These are phyloP conservation scores for Argopecten irradians DNA, from an alignment of 1,140 invertebrate species.

Conservation along the genomic window DNA sequence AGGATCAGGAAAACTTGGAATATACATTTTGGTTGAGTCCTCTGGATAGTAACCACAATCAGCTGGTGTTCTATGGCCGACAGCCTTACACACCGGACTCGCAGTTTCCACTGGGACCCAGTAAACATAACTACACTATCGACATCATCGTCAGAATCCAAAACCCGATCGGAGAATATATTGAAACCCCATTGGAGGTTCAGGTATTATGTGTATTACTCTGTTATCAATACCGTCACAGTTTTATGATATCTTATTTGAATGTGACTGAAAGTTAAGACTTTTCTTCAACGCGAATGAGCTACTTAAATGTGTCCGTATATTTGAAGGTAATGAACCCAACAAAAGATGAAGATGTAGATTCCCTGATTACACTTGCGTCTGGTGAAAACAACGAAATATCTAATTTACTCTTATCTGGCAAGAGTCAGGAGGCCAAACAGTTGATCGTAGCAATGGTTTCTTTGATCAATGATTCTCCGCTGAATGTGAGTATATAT, in stretches of 20 bases:
- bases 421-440: slow-evolving; percentile 66
- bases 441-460: slow-evolving; percentile 65
- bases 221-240: too few species aligned
- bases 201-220: slow-evolving; percentile 50
- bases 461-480: slow-evolving; percentile 58
- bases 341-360: slow-evolving; percentile 41
- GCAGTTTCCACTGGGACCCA: slow-evolving; percentile 59
- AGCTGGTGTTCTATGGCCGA: slow-evolving; percentile 66
- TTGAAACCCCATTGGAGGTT: slow-evolving; percentile 55
- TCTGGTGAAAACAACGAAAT: slow-evolving; percentile 54
- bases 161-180: slow-evolving; percentile 66
- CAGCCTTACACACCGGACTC: slow-evolving; percentile 62
- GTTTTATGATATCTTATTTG: too few species aligned
- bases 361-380: slow-evolving; percentile 45
- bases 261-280: background rate
- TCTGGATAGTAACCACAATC: slow-evolving; percentile 47
- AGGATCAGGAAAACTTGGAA: slow-evolving; percentile 60
- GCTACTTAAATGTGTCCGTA: background rate
- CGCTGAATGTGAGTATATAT: slow-evolving; percentile 37
- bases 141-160: slow-evolving; percentile 62
- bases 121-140: slow-evolving; percentile 52
- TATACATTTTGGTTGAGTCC: slow-evolving; percentile 64
- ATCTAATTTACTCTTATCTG: slow-evolving; percentile 51
- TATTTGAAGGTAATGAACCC: slow-evolving; percentile 57
- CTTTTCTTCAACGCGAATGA: background rate